phyloP scores from a whole-genome alignment of 1,140 invertebrate species.

The Drosophila busckii region DNA sequence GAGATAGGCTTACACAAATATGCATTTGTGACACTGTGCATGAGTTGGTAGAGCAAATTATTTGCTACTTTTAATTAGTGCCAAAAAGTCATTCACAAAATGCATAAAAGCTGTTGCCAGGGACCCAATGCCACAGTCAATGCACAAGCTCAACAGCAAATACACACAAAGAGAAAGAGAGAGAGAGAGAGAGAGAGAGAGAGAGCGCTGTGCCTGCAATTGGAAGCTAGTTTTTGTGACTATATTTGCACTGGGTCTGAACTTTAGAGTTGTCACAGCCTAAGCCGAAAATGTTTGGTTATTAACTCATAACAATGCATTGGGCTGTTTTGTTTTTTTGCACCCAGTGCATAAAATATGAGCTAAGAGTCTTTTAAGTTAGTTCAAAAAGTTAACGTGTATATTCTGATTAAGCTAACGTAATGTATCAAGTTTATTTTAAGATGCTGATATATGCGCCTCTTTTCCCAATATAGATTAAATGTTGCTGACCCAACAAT shows the following conservation, averaged over 20 bases:
- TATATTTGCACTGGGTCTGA: conserved; percentile 47
- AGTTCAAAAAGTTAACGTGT: no score
- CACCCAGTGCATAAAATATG: no score
- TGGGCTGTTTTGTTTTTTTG: no score
- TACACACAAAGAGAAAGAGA: no score
- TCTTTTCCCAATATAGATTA: no score
- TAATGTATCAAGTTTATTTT: no score
- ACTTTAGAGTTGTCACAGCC: conserved; percentile 39
- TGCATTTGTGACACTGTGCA: conserved; percentile 37
- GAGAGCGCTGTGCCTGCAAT: background rate
- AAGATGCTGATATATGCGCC: no score
- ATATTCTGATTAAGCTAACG: no score
- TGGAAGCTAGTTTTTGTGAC: conserved; percentile 28
- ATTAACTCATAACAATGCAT: conserved; percentile 53
- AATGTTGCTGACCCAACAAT: no score
- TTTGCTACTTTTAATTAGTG: conserved; percentile 74
- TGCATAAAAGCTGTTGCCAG: conserved; percentile 23
- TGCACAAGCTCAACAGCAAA: conserved; percentile 45
- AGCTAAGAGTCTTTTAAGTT: no score
- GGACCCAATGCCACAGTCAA: background rate
- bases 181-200: no score
- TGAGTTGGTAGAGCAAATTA: conserved; percentile 58
- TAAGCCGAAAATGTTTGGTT: conserved; percentile 60
- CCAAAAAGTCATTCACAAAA: conserved; percentile 67
- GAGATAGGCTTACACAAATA: conserved; percentile 22